phyloP scores from a whole-genome alignment of 2,797 vertebrate genomes.

The Hipposideros larvatus region DNA sequence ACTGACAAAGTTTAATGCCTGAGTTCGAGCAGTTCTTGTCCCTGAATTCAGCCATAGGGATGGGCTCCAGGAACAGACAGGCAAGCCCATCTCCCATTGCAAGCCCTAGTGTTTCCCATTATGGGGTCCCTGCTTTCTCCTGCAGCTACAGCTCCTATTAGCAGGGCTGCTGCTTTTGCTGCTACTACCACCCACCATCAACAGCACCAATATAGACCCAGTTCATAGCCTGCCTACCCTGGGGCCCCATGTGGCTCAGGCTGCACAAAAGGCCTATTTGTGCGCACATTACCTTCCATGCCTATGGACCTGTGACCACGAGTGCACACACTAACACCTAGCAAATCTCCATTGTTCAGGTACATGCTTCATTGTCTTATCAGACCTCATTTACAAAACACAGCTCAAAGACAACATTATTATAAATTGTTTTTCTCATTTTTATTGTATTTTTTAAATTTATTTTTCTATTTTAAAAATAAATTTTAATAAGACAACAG shows the following conservation, averaged over 20 bases:
- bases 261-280: not conserved
- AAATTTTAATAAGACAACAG: not conserved
- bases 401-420: not conserved
- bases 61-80: not conserved
- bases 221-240: not conserved
- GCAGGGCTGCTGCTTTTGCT: not conserved
- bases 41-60: not conserved
- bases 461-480: too few relatives aligned
- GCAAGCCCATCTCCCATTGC: not conserved
- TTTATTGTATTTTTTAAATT: too few relatives aligned
- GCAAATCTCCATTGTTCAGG: not conserved
- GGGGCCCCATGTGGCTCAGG: not conserved
- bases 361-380: not conserved
- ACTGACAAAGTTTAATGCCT: not conserved
- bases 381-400: slow-evolving; percentile 4
- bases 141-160: not conserved
- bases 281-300: not conserved
- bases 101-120: not conserved
- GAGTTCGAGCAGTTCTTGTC: not conserved
- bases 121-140: not conserved
- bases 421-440: not conserved
- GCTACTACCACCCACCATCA: too few relatives aligned
- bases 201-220: not conserved
- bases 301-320: too few relatives aligned
- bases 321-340: not conserved